phyloP scores from a whole-genome alignment of 1,140 invertebrate genomes.

The Ceratoteleas bidentatus region DNA sequence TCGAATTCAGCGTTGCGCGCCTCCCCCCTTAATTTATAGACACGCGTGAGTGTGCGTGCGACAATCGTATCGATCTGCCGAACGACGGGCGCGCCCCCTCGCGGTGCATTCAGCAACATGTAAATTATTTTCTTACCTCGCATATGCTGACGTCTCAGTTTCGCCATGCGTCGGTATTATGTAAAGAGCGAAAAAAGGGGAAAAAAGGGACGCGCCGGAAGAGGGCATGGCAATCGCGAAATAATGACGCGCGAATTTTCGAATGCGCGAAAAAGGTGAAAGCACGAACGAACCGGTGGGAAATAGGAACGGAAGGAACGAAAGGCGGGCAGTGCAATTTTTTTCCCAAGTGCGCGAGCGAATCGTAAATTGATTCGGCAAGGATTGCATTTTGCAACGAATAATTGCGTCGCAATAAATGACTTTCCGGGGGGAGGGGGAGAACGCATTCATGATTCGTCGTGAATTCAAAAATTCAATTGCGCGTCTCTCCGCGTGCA shows the following conservation, averaged over 20 bases:
- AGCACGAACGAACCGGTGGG: too few relatives aligned
- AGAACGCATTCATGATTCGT: slow-evolving; percentile 9
- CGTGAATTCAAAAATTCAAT: slow-evolving; percentile 17
- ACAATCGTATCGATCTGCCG: slow-evolving; percentile 55
- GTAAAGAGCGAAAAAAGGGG: slow-evolving; percentile 47
- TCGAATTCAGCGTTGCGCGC: slow-evolving; percentile 4
- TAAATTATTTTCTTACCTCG: slow-evolving; percentile 62
- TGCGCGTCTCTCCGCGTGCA: slow-evolving; percentile 6
- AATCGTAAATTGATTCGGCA: too few relatives aligned
- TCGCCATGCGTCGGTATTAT: slow-evolving; percentile 52
- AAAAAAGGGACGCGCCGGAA: neutral
- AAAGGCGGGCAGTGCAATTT: too few relatives aligned
- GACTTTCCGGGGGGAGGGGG: neutral
- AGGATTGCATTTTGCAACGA: too few relatives aligned
- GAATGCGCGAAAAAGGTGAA: too few relatives aligned
- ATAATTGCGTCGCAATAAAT: neutral
- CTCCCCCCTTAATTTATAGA: slow-evolving; percentile 2
- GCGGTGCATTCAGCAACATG: slow-evolving; percentile 57
- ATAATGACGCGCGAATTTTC: slow-evolving; percentile 11
- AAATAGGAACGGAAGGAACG: too few relatives aligned
- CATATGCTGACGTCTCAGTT: slow-evolving; percentile 63
- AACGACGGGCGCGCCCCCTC: slow-evolving; percentile 36
- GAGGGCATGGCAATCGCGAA: slow-evolving; percentile 4
- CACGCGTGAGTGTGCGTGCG: slow-evolving; percentile 26
- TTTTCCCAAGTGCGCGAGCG: too few relatives aligned